Evolutionary conservation across 2,797 vertebrate species (phyloP).

Genomic region (Enteromius unitaeniatus): DNA sequence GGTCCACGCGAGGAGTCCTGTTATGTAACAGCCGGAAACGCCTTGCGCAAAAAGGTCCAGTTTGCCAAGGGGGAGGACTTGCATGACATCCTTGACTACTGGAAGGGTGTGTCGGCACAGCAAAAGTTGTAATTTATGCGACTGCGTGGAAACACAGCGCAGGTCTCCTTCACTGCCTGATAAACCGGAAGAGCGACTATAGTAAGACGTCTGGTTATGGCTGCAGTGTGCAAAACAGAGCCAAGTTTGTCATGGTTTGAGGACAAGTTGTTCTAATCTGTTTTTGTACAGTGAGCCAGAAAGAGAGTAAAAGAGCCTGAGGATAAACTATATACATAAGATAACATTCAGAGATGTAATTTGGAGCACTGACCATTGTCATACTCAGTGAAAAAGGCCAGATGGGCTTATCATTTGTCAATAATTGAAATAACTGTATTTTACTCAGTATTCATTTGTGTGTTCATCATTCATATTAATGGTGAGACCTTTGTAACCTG

Average conservation of each 20-base stretch:
- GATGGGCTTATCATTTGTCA: conserved; percentile 63
- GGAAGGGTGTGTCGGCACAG: conserved; percentile 99
- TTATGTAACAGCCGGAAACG: conserved; percentile 97
- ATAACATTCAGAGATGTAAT: conserved; percentile 62
- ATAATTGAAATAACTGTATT: conserved; percentile 64
- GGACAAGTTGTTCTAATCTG: conserved; percentile 54
- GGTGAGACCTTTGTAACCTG: conserved; percentile 57
- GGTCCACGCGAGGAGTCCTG: conserved; percentile 92
- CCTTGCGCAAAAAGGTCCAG: conserved; percentile 98
- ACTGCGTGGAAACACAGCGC: conserved; percentile 44
- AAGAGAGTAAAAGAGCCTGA: conserved; percentile 42
- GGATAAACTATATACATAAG: conserved; percentile 60
- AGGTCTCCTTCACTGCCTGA: conserved; percentile 47
- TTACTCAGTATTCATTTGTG: conserved; percentile 72
- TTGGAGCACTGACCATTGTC: conserved; percentile 61
- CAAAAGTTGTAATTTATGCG: conserved; percentile 93
- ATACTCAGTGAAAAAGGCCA: conserved; percentile 61
- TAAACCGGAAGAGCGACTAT: conserved; percentile 33
- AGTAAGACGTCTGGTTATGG: conserved; percentile 42
- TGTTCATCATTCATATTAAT: conserved; percentile 55
- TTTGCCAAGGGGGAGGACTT: conserved; percentile 99
- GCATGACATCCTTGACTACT: conserved; percentile 99
- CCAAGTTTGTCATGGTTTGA: conserved; percentile 59
- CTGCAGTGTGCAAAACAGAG: conserved; percentile 60
- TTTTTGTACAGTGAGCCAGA: conserved; percentile 48